Percentiles rank a stretch among this genome's conserved stretches.
Evolutionary conservation across 1,140 invertebrate species (phyloP).

Genomic region (Drosophila ironensis): DNA sequence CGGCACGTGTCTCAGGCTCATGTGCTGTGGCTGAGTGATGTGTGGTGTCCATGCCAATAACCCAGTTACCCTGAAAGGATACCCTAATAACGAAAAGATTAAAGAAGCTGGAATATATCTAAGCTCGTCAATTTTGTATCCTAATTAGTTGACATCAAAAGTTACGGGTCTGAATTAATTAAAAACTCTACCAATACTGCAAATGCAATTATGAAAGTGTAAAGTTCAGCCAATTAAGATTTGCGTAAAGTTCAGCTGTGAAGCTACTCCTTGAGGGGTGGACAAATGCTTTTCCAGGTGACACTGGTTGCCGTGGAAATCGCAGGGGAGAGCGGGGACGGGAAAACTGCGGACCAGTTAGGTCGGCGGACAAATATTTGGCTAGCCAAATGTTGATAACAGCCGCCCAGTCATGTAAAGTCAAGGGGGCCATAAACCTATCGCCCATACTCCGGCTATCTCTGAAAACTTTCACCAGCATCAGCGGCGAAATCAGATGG

Average conservation of each 20-base stretch:
- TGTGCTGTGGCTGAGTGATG: slow-evolving; percentile 33
- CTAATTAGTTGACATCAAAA: too few species aligned
- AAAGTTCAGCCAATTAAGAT: background rate
- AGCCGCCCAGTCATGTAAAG: slow-evolving; percentile 23
- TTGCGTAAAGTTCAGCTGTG: background rate
- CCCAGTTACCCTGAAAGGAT: background rate
- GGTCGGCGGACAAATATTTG: slow-evolving; percentile 40
- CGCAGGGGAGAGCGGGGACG: background rate
- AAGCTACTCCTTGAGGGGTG: background rate
- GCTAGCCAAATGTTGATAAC: slow-evolving; percentile 46
- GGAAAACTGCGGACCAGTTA: background rate
- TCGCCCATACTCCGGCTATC: slow-evolving; percentile 13
- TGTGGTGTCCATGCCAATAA: slow-evolving; percentile 11
- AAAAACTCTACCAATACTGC: background rate
- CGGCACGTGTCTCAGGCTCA: slow-evolving; percentile 45
- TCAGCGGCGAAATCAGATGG: background rate
- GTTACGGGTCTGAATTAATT: too few species aligned
- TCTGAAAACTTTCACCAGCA: slow-evolving; percentile 44
- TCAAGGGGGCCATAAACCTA: slow-evolving; percentile 46
- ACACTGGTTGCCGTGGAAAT: slow-evolving; percentile 27
- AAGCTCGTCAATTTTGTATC: too few species aligned
- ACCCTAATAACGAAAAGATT: background rate
- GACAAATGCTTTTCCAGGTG: background rate
- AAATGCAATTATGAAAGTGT: too few species aligned
- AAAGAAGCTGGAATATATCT: too few species aligned